These are phyloP conservation scores for Drosophila ohnishii DNA, from an alignment of 1,140 invertebrate genomes.

Conservation along the genomic window DNA sequence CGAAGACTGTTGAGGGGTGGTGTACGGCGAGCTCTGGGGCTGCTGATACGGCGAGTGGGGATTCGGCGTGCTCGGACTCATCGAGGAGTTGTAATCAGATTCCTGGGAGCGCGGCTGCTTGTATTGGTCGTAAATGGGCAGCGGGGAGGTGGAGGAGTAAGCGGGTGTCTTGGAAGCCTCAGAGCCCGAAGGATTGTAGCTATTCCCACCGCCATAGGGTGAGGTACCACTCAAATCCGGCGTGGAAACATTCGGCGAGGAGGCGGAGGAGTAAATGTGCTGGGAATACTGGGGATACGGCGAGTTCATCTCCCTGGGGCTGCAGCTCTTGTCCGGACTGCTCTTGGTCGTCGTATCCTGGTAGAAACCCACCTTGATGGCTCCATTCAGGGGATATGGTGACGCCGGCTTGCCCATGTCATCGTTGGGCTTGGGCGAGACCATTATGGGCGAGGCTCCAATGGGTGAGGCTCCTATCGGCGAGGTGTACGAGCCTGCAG, in stretches of 20 bases:
- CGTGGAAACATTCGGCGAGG: conserved; percentile 81
- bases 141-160: conserved; percentile 75
- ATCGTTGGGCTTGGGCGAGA: conserved; percentile 85
- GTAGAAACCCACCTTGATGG: conserved; percentile 90
- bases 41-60: conserved; percentile 82
- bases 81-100: conserved; percentile 82
- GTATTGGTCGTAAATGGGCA: conserved; percentile 84
- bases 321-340: conserved; percentile 89
- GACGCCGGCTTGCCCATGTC: conserved; percentile 86
- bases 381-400: conserved; percentile 88
- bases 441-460: conserved; percentile 84
- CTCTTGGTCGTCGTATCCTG: conserved; percentile 90
- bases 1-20: conserved; percentile 76
- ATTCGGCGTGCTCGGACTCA: conserved; percentile 82
- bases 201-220: conserved; percentile 74
- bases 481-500: conserved; percentile 87
- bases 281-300: conserved; percentile 86
- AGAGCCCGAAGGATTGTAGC: conserved; percentile 74
- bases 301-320: conserved; percentile 86
- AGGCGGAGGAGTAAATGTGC: conserved; percentile 86
- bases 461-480: conserved; percentile 85
- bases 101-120: conserved; percentile 83
- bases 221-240: conserved; percentile 78
- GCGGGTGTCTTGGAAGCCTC: conserved; percentile 80
- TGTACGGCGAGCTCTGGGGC: conserved; percentile 83